Evolutionary conservation across 2,113 vertebrate species (phyloP).

Genomic region (Anguilla japonica): DNA sequence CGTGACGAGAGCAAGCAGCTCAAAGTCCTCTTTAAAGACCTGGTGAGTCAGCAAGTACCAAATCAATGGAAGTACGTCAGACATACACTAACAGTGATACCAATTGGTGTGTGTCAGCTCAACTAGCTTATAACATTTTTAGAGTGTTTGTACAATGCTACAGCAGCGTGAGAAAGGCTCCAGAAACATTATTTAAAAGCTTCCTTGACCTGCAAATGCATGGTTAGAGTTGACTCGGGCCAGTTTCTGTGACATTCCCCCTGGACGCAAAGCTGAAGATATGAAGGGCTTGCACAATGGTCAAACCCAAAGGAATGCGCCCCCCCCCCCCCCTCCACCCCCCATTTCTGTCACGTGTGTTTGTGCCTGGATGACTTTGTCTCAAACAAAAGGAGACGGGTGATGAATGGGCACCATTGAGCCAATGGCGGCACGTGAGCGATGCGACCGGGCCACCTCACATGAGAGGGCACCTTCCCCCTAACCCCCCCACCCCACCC

Average conservation of each 20-base stretch:
- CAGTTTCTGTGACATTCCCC: background rate
- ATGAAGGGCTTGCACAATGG: background rate
- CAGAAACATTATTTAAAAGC: background rate
- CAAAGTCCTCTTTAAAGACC: slow-evolving; percentile 78
- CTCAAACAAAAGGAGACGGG: background rate
- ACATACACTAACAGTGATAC: too few species aligned
- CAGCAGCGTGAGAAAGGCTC: background rate
- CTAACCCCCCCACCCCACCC: background rate
- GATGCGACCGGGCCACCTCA: slow-evolving; percentile 10
- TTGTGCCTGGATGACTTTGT: background rate
- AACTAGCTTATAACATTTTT: too few species aligned
- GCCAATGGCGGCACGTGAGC: background rate
- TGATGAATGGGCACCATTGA: background rate
- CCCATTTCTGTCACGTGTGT: background rate
- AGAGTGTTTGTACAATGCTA: background rate
- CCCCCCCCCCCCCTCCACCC: background rate
- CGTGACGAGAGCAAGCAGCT: slow-evolving; percentile 78
- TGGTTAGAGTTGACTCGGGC: background rate
- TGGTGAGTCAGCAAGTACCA: slow-evolving; percentile 70
- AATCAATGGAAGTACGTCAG: background rate
- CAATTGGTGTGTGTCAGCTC: too few species aligned
- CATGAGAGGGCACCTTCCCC: slow-evolving; percentile 29
- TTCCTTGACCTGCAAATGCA: background rate
- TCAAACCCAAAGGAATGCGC: background rate
- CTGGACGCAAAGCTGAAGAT: background rate